phyloP scores from a whole-genome alignment of 2,113 vertebrate species.

The Eublepharis macularius region DNA sequence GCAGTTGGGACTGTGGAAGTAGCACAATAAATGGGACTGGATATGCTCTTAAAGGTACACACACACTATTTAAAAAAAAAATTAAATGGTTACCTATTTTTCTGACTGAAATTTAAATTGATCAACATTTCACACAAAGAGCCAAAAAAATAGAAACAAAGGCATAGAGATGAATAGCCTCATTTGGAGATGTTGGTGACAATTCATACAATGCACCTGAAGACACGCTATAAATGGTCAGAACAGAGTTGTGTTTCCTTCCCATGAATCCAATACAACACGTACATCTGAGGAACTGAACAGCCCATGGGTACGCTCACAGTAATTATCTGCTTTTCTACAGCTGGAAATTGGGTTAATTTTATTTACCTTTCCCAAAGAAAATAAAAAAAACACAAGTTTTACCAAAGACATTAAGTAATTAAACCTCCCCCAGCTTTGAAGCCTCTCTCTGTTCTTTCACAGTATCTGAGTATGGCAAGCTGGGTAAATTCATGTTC shows the following conservation, averaged over 20 bases:
- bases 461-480: not conserved
- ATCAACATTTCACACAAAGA: not conserved
- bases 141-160: not conserved
- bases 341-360: conserved; percentile 52
- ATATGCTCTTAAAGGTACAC: not conserved
- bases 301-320: conserved; percentile 4
- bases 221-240: not conserved
- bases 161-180: too few relatives aligned
- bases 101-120: not conserved
- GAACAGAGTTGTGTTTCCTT: conserved; percentile 18
- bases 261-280: not conserved
- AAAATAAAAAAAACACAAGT: conserved; percentile 49
- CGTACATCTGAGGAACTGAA: conserved; percentile 19
- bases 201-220: conserved; percentile 29
- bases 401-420: conserved; percentile 49
- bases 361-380: conserved; percentile 62
- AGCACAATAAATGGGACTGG: not conserved
- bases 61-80: not conserved
- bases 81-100: not conserved
- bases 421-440: conserved; percentile 32
- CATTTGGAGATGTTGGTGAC: conserved; percentile 23
- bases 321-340: conserved; percentile 52
- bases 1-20: not conserved
- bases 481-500: too few relatives aligned
- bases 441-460: not conserved